Base-by-base conservation (phyloP, 2,888 invertebrate genomes). In the Chesias legatella region DNA sequence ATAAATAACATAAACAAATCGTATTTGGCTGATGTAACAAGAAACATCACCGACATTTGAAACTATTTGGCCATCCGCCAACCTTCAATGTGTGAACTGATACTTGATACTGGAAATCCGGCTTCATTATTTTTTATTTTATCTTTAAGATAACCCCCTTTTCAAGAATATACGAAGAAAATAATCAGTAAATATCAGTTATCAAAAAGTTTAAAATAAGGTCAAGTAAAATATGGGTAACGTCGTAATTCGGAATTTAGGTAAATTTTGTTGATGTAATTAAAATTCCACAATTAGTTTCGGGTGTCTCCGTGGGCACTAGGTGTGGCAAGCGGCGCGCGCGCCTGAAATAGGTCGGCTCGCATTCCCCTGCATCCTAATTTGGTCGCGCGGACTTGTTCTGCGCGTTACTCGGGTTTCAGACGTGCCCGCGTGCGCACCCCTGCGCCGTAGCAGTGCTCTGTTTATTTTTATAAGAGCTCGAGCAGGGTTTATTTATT, bases 311-410 rank as follows among this genome's bases (percentile, higher is more conserved):
- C 82, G 81, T 58, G 47, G 45, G 52, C 39, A 51, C 33, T 79
- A 80, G 80, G 69, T 48, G 22, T 52, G 38, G 43, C 37, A 68
- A 73, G 76, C 72, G 51, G 72, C 78, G 79, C 77, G 67, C 64
- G 78, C 75, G 77, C 69, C 77, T 75, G 79, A 88, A 88, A 86
- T 85, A 85, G 81, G 69, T 73, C 63, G 65, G 74, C 67, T 58
- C 66, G 58, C 58, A 66, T 62, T 69, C 63, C 56, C 67, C 53
- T 78, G 73, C 70, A 73, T 75, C 91, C 91, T 89, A 91, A 91
- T 91, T 91, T 91, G 91, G 91, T 82, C 73, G 73, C 77, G 71
- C 66, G 72, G 52, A 49, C 66, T 65, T 55, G 57, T 60, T 69
- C 58, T n/a, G n/a, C n/a, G n/a, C 56, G 68, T 59, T 84, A 85